Evolutionary conservation across 2,797 vertebrate species (phyloP).

Genomic region (Onychomys torridus): DNA sequence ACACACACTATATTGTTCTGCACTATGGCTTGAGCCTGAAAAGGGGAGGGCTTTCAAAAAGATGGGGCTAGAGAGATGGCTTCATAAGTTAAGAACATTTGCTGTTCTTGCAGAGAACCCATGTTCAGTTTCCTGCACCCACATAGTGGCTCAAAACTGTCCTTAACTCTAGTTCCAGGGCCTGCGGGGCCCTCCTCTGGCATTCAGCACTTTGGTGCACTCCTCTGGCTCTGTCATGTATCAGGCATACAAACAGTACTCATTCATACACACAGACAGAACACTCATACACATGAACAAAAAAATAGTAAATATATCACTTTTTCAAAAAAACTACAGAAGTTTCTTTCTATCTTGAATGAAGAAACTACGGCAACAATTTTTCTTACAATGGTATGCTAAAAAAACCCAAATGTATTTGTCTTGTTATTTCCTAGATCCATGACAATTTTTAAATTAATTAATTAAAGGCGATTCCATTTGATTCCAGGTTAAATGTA

Average conservation of each 20-base stretch:
- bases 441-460: not conserved
- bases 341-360: slow-evolving; percentile 19
- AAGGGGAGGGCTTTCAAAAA: not conserved
- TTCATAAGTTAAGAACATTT: not conserved
- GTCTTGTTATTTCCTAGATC: not conserved
- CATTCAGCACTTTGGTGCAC: not conserved
- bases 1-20: too few species aligned
- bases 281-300: not conserved
- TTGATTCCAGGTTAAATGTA: not conserved
- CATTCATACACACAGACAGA: not conserved
- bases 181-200: too few species aligned
- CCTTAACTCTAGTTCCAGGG: not conserved
- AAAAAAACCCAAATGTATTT: not conserved
- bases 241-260: not conserved
- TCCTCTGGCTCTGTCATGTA: not conserved
- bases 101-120: not conserved
- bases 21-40: not conserved
- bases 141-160: not conserved
- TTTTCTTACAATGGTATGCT: not conserved
- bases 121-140: not conserved
- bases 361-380: not conserved
- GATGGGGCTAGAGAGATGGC: not conserved
- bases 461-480: not conserved
- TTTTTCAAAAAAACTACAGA: not conserved
- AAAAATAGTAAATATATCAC: not conserved